A percentile compares a stretch with the other conserved stretches of the same genome.
phyloP scores from a whole-genome alignment of 2,113 vertebrate genomes.

The Marcusenius ussheri region DNA sequence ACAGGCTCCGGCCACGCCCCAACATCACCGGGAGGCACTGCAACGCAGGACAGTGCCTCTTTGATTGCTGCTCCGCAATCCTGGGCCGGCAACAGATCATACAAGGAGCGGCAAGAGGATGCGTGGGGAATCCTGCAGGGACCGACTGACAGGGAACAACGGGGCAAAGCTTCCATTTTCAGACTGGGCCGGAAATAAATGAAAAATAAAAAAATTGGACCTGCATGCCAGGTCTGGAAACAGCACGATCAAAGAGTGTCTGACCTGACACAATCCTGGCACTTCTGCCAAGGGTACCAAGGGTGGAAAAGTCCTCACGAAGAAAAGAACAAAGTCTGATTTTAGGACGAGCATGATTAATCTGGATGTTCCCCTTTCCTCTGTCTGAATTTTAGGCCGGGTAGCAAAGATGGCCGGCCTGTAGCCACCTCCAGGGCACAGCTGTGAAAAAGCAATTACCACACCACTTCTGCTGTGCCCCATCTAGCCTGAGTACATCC shows the following conservation, averaged over 20 bases:
- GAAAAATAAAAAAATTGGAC: background rate
- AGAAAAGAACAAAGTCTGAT: conserved; percentile 21
- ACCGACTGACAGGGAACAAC: background rate
- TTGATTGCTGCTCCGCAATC: background rate
- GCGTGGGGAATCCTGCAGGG: background rate
- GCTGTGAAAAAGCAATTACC: background rate
- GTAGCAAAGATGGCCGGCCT: conserved; percentile 33
- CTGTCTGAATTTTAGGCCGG: conserved; percentile 21
- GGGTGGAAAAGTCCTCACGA: conserved; percentile 9
- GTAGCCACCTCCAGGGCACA: background rate
- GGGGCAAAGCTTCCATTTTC: background rate
- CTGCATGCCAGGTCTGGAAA: conserved; percentile 19
- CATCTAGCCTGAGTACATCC: conserved; percentile 45
- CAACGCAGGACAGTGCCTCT: background rate
- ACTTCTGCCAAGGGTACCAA: conserved; percentile 15
- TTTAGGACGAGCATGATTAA: conserved; percentile 37
- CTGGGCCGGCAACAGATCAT: background rate
- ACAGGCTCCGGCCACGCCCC: background rate
- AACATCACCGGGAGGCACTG: no score
- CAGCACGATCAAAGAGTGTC: conserved; percentile 32
- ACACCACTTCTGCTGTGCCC: conserved; percentile 46
- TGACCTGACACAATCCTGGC: conserved; percentile 33
- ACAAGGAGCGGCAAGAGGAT: background rate
- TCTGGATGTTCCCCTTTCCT: conserved; percentile 39
- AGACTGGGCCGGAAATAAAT: background rate